Evolutionary conservation across 2,888 invertebrate species (phyloP).

Genomic region (Lomographa bimaculata): DNA sequence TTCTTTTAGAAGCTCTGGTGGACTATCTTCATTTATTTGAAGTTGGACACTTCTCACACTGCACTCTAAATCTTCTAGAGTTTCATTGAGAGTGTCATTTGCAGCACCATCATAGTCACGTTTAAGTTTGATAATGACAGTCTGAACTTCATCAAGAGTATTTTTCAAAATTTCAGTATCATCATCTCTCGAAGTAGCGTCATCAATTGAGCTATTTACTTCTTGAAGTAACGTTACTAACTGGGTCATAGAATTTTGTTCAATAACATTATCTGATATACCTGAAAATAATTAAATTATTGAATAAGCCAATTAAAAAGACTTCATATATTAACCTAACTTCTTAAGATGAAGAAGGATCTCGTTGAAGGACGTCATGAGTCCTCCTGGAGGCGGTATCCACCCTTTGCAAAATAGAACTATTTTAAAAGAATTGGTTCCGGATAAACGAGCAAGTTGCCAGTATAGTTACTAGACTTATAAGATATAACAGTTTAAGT

Average conservation of each 20-base stretch:
- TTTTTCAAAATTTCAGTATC: conserved; percentile 58
- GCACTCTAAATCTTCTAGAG: conserved; percentile 79
- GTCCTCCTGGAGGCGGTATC: too few relatives aligned
- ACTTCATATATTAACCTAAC: too few relatives aligned
- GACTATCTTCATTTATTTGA: conserved; percentile 70
- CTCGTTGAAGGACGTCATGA: too few relatives aligned
- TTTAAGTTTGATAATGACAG: conserved; percentile 72
- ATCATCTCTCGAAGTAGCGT: conserved; percentile 41
- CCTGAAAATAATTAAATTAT: conserved; percentile 47
- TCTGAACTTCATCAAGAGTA: conserved; percentile 73
- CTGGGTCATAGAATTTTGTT: conserved; percentile 51
- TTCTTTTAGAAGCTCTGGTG: conserved; percentile 64
- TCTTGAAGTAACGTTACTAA: conserved; percentile 59
- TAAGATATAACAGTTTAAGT: too few relatives aligned
- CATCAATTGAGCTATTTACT: conserved; percentile 55
- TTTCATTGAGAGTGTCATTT: conserved; percentile 71
- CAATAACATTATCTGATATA: conserved; percentile 20
- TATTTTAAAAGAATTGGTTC: too few relatives aligned
- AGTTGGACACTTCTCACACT: conserved; percentile 77
- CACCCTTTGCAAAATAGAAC: too few relatives aligned
- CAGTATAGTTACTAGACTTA: too few relatives aligned
- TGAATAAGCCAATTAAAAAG: too few relatives aligned
- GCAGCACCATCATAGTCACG: conserved; percentile 59
- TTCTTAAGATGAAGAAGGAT: too few relatives aligned
- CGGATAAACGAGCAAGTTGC: too few relatives aligned